Evolutionary conservation across 2,797 vertebrate genomes (phyloP).

Genomic region (Cyprinodon diabolis): DNA sequence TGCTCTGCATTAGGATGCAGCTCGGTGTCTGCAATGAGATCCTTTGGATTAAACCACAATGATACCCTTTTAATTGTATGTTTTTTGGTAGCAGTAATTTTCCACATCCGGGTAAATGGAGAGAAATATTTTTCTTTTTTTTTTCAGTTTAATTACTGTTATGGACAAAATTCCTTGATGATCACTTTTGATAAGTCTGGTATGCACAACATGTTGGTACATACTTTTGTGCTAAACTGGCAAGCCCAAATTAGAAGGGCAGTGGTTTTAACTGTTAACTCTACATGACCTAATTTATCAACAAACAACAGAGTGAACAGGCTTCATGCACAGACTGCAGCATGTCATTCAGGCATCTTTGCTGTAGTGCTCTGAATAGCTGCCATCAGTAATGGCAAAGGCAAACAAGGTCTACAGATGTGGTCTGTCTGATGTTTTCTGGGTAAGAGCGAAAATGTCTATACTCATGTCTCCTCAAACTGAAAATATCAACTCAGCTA

Average conservation of each 20-base stretch:
- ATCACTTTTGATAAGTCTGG: background rate
- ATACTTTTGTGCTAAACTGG: background rate
- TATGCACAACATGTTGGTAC: background rate
- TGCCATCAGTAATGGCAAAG: constrained; percentile 19
- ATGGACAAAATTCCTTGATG: background rate
- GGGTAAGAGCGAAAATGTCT: constrained; percentile 16
- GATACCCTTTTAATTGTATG: background rate
- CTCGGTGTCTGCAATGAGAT: background rate
- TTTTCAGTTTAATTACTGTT: background rate
- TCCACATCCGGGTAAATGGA: background rate
- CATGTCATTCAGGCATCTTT: constrained; percentile 14
- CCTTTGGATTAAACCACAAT: background rate
- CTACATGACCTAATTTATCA: constrained; percentile 25
- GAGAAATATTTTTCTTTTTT: background rate
- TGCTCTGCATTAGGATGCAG: background rate
- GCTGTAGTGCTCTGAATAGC: constrained; percentile 12
- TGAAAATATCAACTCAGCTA: constrained; percentile 8
- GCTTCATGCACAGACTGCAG: constrained; percentile 9
- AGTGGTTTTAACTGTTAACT: constrained; percentile 7
- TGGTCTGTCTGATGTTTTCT: constrained; percentile 12
- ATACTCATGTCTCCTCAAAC: background rate
- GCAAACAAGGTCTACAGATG: constrained; percentile 1
- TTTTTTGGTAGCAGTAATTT: background rate
- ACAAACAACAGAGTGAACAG: constrained; percentile 34
- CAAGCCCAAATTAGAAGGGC: background rate